A percentile compares a stretch with the other conserved stretches of the same genome.
Conservation (phyloP, 2,797 vertebrate species). For the Microtus agrestis region DNA sequence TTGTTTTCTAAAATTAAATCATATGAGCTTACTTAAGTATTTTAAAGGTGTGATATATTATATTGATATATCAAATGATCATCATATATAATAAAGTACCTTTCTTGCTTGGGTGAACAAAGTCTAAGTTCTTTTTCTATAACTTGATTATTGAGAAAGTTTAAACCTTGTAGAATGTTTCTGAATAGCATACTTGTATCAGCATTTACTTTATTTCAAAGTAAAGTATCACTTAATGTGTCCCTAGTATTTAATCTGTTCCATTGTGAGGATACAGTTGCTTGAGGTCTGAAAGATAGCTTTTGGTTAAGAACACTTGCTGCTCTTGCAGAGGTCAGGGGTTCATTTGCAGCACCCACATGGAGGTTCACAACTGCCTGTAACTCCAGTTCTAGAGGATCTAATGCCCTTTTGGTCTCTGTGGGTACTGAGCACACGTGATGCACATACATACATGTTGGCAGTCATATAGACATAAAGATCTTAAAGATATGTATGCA, state of each 20-base stretch:
- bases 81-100: not conserved
- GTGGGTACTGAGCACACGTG: not conserved
- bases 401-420: not conserved
- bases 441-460: not conserved
- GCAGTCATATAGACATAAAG: not conserved
- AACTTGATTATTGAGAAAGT: conserved; percentile 44
- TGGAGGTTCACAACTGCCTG: not conserved
- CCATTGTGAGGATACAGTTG: not conserved
- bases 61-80: not conserved
- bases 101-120: not conserved
- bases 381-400: not conserved
- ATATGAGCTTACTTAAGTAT: not conserved
- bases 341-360: not conserved
- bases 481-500: not conserved
- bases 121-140: conserved; percentile 11
- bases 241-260: conserved; percentile 29
- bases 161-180: not conserved
- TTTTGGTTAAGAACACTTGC: not conserved
- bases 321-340: not conserved
- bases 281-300: not conserved
- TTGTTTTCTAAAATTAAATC: not conserved
- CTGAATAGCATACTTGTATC: not conserved
- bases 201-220: conserved; percentile 41
- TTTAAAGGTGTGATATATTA: conserved; percentile 4
- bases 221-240: conserved; percentile 21